Percentiles rank a stretch among this genome's conserved stretches.
phyloP scores from a whole-genome alignment of 2,797 vertebrate genomes.

The Scarus forsteni region DNA sequence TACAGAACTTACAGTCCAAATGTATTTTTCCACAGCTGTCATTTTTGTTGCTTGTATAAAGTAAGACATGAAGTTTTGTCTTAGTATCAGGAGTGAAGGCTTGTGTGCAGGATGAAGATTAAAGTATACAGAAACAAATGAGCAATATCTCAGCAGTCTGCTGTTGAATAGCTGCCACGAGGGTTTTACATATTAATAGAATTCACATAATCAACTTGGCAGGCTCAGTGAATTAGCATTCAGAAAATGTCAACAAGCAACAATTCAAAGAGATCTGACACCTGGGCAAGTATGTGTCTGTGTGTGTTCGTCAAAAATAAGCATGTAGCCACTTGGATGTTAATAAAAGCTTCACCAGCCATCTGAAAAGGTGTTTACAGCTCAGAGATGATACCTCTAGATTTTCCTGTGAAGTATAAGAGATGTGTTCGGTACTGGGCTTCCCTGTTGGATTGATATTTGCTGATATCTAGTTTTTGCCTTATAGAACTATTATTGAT shows the following conservation, averaged over 20 bases:
- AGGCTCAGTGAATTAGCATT: slow-evolving; percentile 50
- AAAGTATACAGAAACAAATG: slow-evolving; percentile 13
- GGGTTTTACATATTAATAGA: slow-evolving; percentile 53
- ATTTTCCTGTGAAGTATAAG: too few relatives aligned
- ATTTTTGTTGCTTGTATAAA: slow-evolving; percentile 28
- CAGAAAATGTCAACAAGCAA: slow-evolving; percentile 32
- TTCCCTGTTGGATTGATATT: too few relatives aligned
- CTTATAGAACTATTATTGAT: too few relatives aligned
- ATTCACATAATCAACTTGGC: slow-evolving; percentile 54
- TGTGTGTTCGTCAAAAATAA: slow-evolving; percentile 27
- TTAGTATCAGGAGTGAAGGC: too few relatives aligned
- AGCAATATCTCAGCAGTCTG: slow-evolving; percentile 41
- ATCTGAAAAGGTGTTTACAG: too few relatives aligned
- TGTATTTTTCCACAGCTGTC: slow-evolving; percentile 15
- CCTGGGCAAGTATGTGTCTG: not conserved
- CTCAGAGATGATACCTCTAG: too few relatives aligned
- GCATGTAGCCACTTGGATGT: too few relatives aligned
- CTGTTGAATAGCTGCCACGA: slow-evolving; percentile 51
- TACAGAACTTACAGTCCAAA: slow-evolving; percentile 2
- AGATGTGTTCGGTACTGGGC: too few relatives aligned
- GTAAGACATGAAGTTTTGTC: not conserved
- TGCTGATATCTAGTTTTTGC: too few relatives aligned
- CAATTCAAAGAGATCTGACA: slow-evolving; percentile 34
- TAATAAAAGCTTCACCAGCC: too few relatives aligned
- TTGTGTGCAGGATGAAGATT: not conserved